Evolutionary conservation across 2,113 vertebrate genomes (phyloP).

Genomic region (Acanthisitta chloris): DNA sequence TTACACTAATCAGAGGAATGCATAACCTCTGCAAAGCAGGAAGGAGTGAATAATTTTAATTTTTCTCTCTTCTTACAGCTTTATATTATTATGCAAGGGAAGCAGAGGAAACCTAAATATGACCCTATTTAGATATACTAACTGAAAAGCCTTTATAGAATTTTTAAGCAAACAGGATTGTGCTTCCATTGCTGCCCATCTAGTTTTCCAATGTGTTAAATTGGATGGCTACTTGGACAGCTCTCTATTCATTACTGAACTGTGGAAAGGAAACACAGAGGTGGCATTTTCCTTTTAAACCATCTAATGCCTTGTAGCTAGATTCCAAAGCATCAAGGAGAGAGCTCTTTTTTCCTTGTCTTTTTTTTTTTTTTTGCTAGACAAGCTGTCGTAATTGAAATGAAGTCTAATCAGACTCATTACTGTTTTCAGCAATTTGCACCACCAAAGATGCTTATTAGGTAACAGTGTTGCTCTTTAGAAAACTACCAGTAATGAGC

Average conservation of each 20-base stretch:
- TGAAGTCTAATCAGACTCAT: constrained; percentile 99
- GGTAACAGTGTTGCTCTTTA: constrained; percentile 99
- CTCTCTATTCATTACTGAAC: constrained; percentile 95
- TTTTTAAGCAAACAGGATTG: constrained; percentile 90
- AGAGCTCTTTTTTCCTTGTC: constrained; percentile 27
- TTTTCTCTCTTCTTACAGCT: constrained; percentile 39
- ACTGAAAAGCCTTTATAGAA: constrained; percentile 82
- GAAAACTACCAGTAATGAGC: constrained; percentile 99
- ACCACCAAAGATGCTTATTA: constrained; percentile 99
- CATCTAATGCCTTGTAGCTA: constrained; percentile 67
- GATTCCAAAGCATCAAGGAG: constrained; percentile 82
- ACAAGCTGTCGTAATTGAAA: constrained; percentile 97
- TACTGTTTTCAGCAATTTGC: constrained; percentile 99
- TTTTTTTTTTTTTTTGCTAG: constrained; percentile 70
- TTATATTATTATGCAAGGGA: constrained; percentile 26
- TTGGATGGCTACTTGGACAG: constrained; percentile 89
- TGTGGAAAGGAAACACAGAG: constrained; percentile 88
- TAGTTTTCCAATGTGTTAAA: constrained; percentile 89
- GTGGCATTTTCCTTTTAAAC: constrained; percentile 81
- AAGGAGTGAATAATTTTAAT: constrained; percentile 56
- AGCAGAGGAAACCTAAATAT: constrained; percentile 78
- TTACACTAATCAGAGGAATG: constrained; percentile 50
- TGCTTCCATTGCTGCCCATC: constrained; percentile 82
- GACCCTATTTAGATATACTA: constrained; percentile 91
- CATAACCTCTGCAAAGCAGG: constrained; percentile 58